Base-by-base conservation (phyloP, 2,113 vertebrate genomes). In the Erythrocercus mccallii region DNA sequence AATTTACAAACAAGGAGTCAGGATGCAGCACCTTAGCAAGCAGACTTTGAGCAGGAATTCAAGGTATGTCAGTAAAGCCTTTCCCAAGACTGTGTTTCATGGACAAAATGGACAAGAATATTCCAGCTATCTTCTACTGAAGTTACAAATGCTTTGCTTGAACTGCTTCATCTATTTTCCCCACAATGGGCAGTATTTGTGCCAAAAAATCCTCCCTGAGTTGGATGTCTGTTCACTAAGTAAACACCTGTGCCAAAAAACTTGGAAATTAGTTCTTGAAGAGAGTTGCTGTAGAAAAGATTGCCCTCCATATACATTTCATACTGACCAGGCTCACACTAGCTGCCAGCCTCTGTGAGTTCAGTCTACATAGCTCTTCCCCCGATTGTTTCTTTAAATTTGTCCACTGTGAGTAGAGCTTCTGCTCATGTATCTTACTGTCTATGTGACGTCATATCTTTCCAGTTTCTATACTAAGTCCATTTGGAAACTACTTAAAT, bases 241-340 rank as follows among this genome's bases (percentile, higher is more conserved):
- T 8, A 38, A 35, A 47, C 14, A 30, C 7, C 37, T 51, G 15
- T 37, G 28, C 5, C 33, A 69, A 53, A 94, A 60, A 31, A 17
- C 1, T 14, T 76, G 40, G 15, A 76, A 72, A 40, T 37, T 27
- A 31, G 4, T 10, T 77, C 40, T 80, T 77, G 13, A 71, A 48
- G n/a, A 84, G 6, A 33, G 2, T 61, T 18, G 3, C n/a, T 6
- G 1, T 8, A 44, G 30, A 68, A 68, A 57, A 72, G 4, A 17
- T 5, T 72, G 22, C 11, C 13, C 18, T 45, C 61, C 23, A 6
- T 18, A 15, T 3, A 6, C 8, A 8, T 86, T 30, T 51, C 40
- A 15, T 45, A 37, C 31, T 53, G 28, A 40, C 20, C 9, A 44
- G 37, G 22, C 50, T 81, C 3, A 0, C 2, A 0, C 31, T 57